These are phyloP conservation scores for Agelaius tricolor DNA, from an alignment of 2,113 vertebrate species.

Conservation along the genomic window DNA sequence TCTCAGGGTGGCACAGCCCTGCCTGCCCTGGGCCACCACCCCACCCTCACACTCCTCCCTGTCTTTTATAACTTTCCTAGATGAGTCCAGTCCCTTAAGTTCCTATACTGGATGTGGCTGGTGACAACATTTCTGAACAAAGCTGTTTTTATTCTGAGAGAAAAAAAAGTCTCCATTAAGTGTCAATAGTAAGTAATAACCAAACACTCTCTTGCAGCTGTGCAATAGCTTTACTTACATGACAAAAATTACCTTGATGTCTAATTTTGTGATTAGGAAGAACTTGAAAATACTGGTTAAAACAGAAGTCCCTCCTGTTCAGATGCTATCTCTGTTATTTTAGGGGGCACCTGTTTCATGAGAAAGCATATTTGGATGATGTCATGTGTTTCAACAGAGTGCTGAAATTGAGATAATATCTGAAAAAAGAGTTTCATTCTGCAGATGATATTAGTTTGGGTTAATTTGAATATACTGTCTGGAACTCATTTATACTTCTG, in stretches of 20 bases:
- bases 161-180: neutral
- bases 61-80: neutral
- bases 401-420: neutral
- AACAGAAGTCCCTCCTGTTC: neutral
- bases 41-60: accelerated
- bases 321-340: neutral
- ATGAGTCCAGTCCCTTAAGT: neutral
- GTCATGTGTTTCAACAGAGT: neutral
- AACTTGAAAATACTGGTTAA: neutral
- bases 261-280: neutral
- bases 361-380: neutral
- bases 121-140: neutral
- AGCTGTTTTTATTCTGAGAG: neutral
- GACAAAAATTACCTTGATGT: neutral
- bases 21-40: neutral
- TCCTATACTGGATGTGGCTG: neutral
- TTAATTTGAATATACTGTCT: neutral
- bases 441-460: neutral
- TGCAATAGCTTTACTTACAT: neutral
- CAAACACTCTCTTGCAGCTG: neutral
- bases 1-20: accelerated
- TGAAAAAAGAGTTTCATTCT: neutral
- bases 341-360: neutral
- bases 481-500: neutral
- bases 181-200: neutral